Percentiles rank a stretch among this genome's conserved stretches.
Evolutionary conservation across 1,140 invertebrate genomes (phyloP).

Genomic region (Ctenoplectra terminalis): DNA sequence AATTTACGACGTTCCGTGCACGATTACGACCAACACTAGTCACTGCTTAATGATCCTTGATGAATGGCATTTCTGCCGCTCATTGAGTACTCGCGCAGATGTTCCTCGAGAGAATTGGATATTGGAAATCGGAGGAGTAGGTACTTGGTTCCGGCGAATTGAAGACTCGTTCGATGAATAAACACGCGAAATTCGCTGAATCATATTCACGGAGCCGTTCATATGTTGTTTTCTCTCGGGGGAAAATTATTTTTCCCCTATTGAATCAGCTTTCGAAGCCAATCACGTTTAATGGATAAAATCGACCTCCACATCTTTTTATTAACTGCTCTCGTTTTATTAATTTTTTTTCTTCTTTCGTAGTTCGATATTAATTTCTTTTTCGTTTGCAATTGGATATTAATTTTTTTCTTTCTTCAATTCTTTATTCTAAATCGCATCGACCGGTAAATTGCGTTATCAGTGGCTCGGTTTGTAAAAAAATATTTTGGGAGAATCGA

Average conservation of each 20-base stretch:
- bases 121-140: conserved; percentile 26
- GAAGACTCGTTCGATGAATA: conserved; percentile 8
- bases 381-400: no score
- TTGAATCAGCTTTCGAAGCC: neutral
- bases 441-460: no score
- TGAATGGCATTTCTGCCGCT: conserved; percentile 51
- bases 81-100: conserved; percentile 36
- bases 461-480: no score
- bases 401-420: no score
- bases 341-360: no score
- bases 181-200: conserved; percentile 15
- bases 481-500: no score
- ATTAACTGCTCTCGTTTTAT: neutral
- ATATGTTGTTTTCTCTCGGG: neutral
- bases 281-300: neutral
- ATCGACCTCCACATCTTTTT: neutral
- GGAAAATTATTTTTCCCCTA: no score
- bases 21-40: conserved; percentile 26
- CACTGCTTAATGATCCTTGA: conserved; percentile 46
- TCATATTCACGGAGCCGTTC: neutral
- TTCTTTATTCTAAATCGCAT: no score
- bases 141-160: neutral
- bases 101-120: conserved; percentile 43
- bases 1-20: conserved; percentile 19
- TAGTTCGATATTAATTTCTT: no score